phyloP scores from a whole-genome alignment of 2,888 invertebrate species.

The Phorcus lineatus region DNA sequence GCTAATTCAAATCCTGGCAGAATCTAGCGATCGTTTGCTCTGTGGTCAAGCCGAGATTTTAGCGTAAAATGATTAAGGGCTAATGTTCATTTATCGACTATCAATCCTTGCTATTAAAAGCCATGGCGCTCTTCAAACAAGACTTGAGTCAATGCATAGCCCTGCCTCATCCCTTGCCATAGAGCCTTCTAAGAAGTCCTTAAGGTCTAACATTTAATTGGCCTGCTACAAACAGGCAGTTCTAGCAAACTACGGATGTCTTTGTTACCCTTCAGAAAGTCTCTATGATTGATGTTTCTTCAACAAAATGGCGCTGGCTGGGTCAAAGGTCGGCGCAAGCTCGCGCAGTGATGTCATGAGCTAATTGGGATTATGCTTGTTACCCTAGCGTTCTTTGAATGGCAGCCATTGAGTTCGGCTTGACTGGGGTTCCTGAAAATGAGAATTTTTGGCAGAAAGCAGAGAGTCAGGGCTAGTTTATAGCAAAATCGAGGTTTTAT shows the following conservation, averaged over 20 bases:
- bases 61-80: slow-evolving; percentile 22
- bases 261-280: not conserved
- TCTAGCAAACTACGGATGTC: not conserved
- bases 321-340: slow-evolving; percentile 3
- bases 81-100: slow-evolving; percentile 21
- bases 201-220: not conserved
- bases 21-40: not conserved
- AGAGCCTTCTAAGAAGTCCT: not conserved
- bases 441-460: slow-evolving; percentile 18
- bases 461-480: not conserved
- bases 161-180: not conserved
- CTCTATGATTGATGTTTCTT: slow-evolving; percentile 4
- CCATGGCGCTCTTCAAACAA: slow-evolving; percentile 11
- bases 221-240: slow-evolving; percentile 1
- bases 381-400: not conserved
- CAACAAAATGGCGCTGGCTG: not conserved
- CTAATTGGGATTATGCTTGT: slow-evolving; percentile 13
- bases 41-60: slow-evolving; percentile 15
- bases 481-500: slow-evolving; percentile 17
- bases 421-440: slow-evolving; percentile 9
- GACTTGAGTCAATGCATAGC: not conserved
- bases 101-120: slow-evolving; percentile 10
- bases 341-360: slow-evolving; percentile 24
- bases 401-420: not conserved
- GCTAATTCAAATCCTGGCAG: not conserved